These are phyloP conservation scores for Bradysia coprophila DNA, from an alignment of 1,140 invertebrate genomes.

Conservation along the genomic window DNA sequence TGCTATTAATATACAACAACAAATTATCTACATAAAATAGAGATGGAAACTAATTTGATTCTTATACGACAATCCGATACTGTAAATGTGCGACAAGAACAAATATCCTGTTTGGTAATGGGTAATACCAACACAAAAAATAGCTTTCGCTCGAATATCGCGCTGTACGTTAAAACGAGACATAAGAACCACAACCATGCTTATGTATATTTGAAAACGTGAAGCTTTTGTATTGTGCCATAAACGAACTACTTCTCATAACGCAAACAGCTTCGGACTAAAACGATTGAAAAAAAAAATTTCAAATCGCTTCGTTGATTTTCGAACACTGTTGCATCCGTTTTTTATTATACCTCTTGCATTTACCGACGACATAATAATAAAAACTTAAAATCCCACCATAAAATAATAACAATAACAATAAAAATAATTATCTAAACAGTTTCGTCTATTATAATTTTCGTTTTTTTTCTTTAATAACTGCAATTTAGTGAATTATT, in stretches of 20 bases:
- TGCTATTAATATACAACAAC: too few relatives aligned
- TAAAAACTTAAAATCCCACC: neutral
- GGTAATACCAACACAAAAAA: neutral
- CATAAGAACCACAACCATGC: neutral
- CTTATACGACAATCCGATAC: neutral
- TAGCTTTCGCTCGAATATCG: neutral
- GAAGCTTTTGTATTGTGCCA: conserved; percentile 24
- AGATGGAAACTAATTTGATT: neutral
- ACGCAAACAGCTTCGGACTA: conserved; percentile 19
- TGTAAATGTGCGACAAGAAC: neutral
- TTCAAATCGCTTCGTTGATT: neutral
- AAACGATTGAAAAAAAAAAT: conserved; percentile 5
- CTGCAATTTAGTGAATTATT: too few relatives aligned
- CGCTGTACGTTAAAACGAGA: neutral
- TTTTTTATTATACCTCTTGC: neutral
- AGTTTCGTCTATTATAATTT: neutral
- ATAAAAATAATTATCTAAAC: neutral
- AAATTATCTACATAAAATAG: neutral
- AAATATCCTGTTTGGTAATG: neutral
- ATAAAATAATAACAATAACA: neutral
- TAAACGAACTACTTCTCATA: conserved; percentile 25
- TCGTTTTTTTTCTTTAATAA: neutral
- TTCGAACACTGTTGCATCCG: neutral
- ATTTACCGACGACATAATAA: neutral
- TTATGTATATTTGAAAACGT: neutral